Percentiles rank a stretch among this genome's conserved stretches.
phyloP scores from a whole-genome alignment of 2,888 invertebrate genomes.

The Eupithecia abbreviata region DNA sequence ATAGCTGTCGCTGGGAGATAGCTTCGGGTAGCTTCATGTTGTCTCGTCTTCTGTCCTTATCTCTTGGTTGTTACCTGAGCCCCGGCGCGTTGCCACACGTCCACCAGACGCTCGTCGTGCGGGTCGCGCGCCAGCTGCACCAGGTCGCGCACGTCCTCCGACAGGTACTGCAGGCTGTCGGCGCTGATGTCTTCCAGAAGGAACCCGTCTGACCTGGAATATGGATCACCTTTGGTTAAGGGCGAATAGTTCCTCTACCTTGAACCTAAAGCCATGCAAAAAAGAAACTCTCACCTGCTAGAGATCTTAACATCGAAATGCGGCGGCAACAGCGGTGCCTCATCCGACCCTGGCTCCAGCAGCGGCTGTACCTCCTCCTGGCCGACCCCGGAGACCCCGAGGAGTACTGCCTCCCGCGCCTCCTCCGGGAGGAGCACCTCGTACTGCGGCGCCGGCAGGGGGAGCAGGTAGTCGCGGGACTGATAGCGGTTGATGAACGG shows the following conservation, averaged over 20 bases:
- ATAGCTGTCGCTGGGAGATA: no score
- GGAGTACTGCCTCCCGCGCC: constrained; percentile 63
- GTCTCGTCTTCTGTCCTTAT: background rate
- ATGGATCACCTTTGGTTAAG: background rate
- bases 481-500: constrained; percentile 56
- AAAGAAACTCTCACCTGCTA: constrained; percentile 42
- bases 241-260: background rate
- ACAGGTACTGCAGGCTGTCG: constrained; percentile 75
- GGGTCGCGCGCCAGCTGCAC: constrained; percentile 72
- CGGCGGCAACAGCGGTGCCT: constrained; percentile 64
- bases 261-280: background rate
- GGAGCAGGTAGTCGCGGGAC: constrained; percentile 65
- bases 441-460: constrained; percentile 68
- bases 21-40: background rate
- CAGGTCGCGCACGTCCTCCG: constrained; percentile 72
- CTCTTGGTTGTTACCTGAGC: constrained; percentile 44
- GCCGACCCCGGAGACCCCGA: constrained; percentile 65
- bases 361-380: constrained; percentile 70
- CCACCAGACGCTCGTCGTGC: constrained; percentile 67
- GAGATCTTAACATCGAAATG: constrained; percentile 63
- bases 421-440: constrained; percentile 70
- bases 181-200: constrained; percentile 65
- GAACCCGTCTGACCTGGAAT: constrained; percentile 59
- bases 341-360: constrained; percentile 65
- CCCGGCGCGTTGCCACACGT: constrained; percentile 69